Evolutionary conservation across 2,113 vertebrate genomes (phyloP).

Genomic region (Ellobius talpinus): DNA sequence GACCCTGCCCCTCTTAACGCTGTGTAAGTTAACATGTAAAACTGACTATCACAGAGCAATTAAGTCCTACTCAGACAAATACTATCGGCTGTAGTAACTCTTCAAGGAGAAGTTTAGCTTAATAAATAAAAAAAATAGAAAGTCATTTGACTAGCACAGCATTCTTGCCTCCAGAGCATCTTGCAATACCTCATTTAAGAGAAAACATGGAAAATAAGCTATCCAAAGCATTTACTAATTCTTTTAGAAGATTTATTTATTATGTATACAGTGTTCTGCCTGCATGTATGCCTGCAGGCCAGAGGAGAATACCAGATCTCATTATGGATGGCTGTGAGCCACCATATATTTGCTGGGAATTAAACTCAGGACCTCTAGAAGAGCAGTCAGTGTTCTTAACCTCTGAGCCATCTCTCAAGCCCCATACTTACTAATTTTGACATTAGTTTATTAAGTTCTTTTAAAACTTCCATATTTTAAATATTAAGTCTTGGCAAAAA

Average conservation of each 20-base stretch:
- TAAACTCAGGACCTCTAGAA: too few species aligned
- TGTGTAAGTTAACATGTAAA: not conserved
- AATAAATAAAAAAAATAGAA: conserved; percentile 26
- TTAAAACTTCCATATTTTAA: conserved; percentile 33
- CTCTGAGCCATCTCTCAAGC: too few species aligned
- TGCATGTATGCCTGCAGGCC: too few species aligned
- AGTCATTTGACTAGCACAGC: conserved; percentile 32
- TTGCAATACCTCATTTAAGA: not conserved
- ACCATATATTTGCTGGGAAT: too few species aligned
- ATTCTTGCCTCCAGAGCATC: not conserved
- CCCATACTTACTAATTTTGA: not conserved
- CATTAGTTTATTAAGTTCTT: not conserved
- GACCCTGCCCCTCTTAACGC: not conserved
- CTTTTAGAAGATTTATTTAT: too few species aligned
- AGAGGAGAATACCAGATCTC: too few species aligned
- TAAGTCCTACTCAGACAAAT: conserved; percentile 6
- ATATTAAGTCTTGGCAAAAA: conserved; percentile 48
- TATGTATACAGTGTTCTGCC: too few species aligned
- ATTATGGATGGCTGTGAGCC: too few species aligned
- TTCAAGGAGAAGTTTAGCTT: conserved; percentile 36
- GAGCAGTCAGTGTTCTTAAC: too few species aligned
- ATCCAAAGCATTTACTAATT: conserved; percentile 4
- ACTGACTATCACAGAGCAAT: not conserved
- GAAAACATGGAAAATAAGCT: conserved; percentile 30
- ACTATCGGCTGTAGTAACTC: not conserved